These are phyloP conservation scores for Pangasius sanitwongsei DNA, from an alignment of 2,797 vertebrate genomes.

Conservation along the genomic window DNA sequence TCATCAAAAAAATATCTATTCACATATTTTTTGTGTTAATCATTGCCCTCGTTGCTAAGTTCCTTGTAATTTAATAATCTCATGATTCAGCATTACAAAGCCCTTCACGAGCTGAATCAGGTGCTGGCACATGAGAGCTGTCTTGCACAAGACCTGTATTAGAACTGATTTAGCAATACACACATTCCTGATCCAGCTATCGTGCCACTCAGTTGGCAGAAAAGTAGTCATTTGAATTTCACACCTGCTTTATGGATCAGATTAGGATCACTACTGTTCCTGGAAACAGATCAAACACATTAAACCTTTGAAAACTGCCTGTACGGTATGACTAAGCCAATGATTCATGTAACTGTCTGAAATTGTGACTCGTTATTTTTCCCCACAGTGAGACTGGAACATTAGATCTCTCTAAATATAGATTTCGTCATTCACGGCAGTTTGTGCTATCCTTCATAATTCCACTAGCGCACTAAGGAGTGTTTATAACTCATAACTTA, in stretches of 20 bases:
- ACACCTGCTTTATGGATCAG: conserved; percentile 20
- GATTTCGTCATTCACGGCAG: neutral
- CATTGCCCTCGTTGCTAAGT: neutral
- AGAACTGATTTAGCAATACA: conserved; percentile 17
- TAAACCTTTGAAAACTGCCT: conserved; percentile 8
- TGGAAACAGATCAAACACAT: conserved; percentile 23
- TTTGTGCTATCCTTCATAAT: neutral
- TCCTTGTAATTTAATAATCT: neutral
- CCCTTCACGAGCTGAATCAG: neutral
- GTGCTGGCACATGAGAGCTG: neutral
- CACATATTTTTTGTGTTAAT: neutral
- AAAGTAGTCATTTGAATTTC: conserved; percentile 27
- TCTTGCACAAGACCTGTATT: conserved; percentile 22
- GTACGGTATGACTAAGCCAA: neutral
- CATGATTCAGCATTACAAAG: neutral
- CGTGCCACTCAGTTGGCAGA: conserved; percentile 21
- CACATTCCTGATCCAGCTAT: conserved; percentile 22
- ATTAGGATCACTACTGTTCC: neutral
- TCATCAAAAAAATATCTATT: neutral
- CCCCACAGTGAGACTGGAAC: neutral
- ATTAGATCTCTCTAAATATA: neutral
- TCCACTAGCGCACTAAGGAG: neutral
- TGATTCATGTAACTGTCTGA: conserved; percentile 26
- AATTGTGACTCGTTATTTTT: conserved; percentile 19
- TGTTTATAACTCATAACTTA: neutral